phyloP scores from a whole-genome alignment of 2,113 vertebrate species.

The Forbesichthys papilliferus region DNA sequence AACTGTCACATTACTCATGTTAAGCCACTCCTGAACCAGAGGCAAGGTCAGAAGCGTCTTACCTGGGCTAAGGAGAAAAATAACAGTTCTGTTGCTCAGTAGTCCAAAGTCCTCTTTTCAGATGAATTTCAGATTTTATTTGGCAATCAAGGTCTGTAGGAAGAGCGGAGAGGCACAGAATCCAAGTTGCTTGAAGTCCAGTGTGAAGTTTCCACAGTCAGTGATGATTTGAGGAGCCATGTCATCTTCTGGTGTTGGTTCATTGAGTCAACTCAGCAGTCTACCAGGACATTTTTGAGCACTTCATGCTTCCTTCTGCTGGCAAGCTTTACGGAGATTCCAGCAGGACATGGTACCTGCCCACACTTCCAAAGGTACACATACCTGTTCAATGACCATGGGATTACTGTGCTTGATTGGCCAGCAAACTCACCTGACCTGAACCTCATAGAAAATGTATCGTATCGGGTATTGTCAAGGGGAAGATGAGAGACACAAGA shows the following conservation, averaged over 20 bases:
- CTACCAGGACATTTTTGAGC: conserved; percentile 16
- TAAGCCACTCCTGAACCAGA: conserved; percentile 29
- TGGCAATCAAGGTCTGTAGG: conserved; percentile 7
- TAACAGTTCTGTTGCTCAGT: neutral
- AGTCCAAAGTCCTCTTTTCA: conserved; percentile 1
- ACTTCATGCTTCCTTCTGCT: conserved; percentile 22
- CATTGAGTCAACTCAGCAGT: neutral
- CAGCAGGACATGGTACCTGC: conserved; percentile 13
- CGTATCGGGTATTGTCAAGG: conserved; percentile 3
- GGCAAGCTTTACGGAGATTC: conserved; percentile 12
- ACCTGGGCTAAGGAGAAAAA: conserved; percentile 12
- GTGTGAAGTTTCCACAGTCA: conserved; percentile 21
- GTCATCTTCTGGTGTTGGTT: too few relatives aligned
- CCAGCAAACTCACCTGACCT: conserved; percentile 2
- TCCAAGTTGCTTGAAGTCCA: conserved; percentile 14
- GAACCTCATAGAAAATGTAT: conserved; percentile 11
- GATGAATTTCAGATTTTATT: conserved; percentile 1
- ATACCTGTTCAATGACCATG: conserved; percentile 15
- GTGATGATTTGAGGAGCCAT: too few relatives aligned
- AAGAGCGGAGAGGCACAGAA: too few relatives aligned
- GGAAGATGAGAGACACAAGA: neutral
- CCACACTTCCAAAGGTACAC: conserved; percentile 7
- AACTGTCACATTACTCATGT: neutral
- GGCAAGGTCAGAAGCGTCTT: neutral
- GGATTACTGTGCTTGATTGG: neutral